Percentiles rank a stretch among this genome's conserved stretches.
Evolutionary conservation across 2,113 vertebrate genomes (phyloP).

Genomic region (Mesitornis unicolor): DNA sequence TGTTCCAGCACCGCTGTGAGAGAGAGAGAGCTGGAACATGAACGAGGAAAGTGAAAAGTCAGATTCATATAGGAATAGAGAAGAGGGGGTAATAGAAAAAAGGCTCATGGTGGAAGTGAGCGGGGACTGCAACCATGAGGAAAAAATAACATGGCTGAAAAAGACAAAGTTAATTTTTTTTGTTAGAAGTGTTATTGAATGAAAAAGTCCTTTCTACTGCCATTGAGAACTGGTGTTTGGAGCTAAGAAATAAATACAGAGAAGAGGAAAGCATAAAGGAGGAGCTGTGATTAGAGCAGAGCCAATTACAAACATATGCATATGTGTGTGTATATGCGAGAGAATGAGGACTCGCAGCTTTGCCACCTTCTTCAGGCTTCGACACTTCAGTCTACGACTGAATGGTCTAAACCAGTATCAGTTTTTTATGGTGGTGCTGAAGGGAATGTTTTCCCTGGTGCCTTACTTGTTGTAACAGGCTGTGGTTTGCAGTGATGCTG

Average conservation of each 20-base stretch:
- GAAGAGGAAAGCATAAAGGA: background rate
- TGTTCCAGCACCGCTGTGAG: slow-evolving; percentile 52
- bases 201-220: background rate
- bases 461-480: background rate
- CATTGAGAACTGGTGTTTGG: background rate
- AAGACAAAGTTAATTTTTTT: background rate
- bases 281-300: slow-evolving; percentile 14
- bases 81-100: background rate
- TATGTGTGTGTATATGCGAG: background rate
- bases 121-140: background rate
- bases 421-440: background rate
- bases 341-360: background rate
- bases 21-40: background rate
- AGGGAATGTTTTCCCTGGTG: background rate
- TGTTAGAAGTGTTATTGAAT: background rate
- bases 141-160: background rate
- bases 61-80: background rate
- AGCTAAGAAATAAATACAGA: background rate
- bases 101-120: background rate
- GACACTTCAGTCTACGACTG: background rate
- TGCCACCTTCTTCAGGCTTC: background rate
- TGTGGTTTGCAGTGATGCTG: background rate
- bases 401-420: background rate
- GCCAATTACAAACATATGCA: background rate
- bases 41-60: background rate